phyloP scores from a whole-genome alignment of 1,140 invertebrate genomes.

The Steinernema khuongi region DNA sequence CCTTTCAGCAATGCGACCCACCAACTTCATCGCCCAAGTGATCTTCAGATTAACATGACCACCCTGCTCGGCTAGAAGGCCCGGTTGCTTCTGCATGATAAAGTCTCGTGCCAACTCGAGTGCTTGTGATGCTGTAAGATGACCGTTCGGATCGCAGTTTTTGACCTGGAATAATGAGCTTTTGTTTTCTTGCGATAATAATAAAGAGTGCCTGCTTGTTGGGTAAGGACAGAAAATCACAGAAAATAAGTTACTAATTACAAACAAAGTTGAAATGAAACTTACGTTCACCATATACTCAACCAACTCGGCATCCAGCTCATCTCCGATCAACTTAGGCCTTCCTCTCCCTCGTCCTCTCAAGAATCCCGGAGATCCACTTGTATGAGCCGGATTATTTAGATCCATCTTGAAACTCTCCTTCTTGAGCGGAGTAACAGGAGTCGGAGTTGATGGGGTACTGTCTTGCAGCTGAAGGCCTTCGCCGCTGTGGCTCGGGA shows the following conservation, averaged over 20 bases:
- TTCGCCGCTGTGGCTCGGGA: background rate
- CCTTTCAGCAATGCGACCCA: slow-evolving; percentile 43
- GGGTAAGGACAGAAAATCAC: too few species aligned
- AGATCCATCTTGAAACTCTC: background rate
- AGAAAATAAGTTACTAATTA: too few species aligned
- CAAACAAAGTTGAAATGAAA: background rate
- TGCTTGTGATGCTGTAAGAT: slow-evolving; percentile 54
- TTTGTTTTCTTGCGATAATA: background rate
- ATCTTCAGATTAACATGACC: slow-evolving; percentile 56
- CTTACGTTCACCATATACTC: slow-evolving; percentile 53
- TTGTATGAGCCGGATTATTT: background rate
- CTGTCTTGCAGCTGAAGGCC: background rate
- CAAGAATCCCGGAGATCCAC: slow-evolving; percentile 42
- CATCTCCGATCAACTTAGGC: slow-evolving; percentile 57
- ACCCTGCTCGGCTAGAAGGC: slow-evolving; percentile 52
- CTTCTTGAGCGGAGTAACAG: background rate
- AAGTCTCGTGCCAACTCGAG: slow-evolving; percentile 49
- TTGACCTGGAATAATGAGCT: slow-evolving; percentile 39
- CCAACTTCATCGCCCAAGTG: slow-evolving; percentile 57
- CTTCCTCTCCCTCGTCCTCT: slow-evolving; percentile 51
- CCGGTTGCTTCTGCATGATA: slow-evolving; percentile 50
- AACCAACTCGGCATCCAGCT: slow-evolving; percentile 56
- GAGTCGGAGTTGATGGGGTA: background rate
- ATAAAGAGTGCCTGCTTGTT: too few species aligned
- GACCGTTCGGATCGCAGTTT: slow-evolving; percentile 38